Base-by-base conservation (phyloP, 92 coral and sea anemone species). In the Paramuricea clavata region DNA sequence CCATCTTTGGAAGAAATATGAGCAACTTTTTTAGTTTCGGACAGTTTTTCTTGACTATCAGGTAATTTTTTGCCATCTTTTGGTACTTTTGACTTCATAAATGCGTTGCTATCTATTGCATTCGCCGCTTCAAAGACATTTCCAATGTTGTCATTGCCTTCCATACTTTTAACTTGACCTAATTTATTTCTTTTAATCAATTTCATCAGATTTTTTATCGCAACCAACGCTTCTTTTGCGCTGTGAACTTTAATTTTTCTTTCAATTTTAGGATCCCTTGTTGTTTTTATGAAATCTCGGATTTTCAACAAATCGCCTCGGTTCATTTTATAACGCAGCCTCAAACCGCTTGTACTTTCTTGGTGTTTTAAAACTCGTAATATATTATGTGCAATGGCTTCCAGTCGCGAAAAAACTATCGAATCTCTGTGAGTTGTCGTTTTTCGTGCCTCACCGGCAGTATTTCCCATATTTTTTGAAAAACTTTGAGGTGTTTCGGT, bases 191-290 rank as follows among this genome's bases (percentile, higher is more conserved):
- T 34, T 42, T 59, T 79, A 2, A 79, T 79, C 35, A 79, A 16
- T 60, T 79, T 57, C 73, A 79, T 13, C 16, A 79, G 47, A 79
- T 57, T 21, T 47, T 61, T 79, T 12, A 79, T 79, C n/a, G 84
- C 31, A n/a, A 19, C 11, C 35, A 79, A 34, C 0, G 84, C 84
- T 79, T 79, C 84, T 79, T 79, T 79, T 22, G 84, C 84, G 34
- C 57, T 79, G 28, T 30, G 71, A 10, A 79, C 36, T 79, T 79
- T 79, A 10, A 22, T 49, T 16, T 60, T 79, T 27, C 84, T 59
- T 12, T 59, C 52, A 61, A 79, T 26, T 21, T 61, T 79, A 2
- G 73, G 52, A 41, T 79, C 23, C 31, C 84, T 17, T 43, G 84
- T 79, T 39, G 71, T 61, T 36, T 33, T 15, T 26, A 79, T 79